Conservation (phyloP, 2,888 invertebrate species). For the Meta bourneti region DNA sequence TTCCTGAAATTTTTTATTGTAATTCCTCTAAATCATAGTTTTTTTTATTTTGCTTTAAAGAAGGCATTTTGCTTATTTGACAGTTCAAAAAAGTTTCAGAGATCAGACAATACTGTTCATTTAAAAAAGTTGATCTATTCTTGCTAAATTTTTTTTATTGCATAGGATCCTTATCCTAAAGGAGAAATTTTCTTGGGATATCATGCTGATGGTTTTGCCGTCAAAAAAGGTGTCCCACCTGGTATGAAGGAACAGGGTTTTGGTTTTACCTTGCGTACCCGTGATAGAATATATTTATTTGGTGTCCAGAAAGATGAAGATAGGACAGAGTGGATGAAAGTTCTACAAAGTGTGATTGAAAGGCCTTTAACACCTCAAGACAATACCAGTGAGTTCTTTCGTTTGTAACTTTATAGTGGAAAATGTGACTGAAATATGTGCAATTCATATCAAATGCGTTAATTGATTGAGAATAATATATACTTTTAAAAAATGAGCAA, state of each 20-base stretch:
- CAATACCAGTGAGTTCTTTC: constrained; percentile 74
- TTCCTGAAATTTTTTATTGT: too few relatives aligned
- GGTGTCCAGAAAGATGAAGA: constrained; percentile 89
- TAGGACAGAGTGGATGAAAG: constrained; percentile 89
- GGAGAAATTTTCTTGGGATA: constrained; percentile 94
- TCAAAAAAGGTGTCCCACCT: constrained; percentile 86
- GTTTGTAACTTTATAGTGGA: background rate
- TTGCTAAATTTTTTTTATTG: constrained; percentile 45
- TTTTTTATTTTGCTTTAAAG: background rate
- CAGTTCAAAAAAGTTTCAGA: too few relatives aligned
- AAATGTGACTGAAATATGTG: background rate
- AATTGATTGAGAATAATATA: background rate
- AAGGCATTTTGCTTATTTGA: too few relatives aligned
- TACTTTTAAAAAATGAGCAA: background rate
- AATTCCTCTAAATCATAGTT: background rate
- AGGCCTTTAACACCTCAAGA: constrained; percentile 90
- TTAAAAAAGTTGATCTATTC: too few relatives aligned
- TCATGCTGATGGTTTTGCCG: constrained; percentile 87
- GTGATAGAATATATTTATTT: constrained; percentile 88
- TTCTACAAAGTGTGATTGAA: constrained; percentile 88
- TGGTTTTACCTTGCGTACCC: constrained; percentile 90
- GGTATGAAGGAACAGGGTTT: constrained; percentile 86
- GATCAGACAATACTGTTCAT: too few relatives aligned
- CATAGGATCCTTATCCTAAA: constrained; percentile 90
- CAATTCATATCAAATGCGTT: background rate